A percentile compares a stretch with the other conserved stretches of the same genome.
These are phyloP conservation scores for Hedya salicella DNA, from an alignment of 2,888 invertebrate genomes.

Conservation along the genomic window DNA sequence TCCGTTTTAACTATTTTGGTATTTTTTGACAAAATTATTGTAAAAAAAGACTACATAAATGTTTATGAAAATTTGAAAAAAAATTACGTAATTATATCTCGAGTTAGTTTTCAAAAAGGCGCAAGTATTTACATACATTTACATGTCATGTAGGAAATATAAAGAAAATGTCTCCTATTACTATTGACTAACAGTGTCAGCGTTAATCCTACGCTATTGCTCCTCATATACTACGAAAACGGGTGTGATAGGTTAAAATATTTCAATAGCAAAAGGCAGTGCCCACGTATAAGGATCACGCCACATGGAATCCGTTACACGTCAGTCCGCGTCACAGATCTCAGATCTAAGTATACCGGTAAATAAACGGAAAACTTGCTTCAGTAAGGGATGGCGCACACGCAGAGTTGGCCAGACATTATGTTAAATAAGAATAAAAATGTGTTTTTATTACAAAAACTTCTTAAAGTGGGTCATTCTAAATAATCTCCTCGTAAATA, in stretches of 20 bases:
- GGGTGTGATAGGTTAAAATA: slow-evolving; percentile 34
- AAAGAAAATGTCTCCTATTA: not conserved
- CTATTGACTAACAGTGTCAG: not conserved
- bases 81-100: no score
- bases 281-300: slow-evolving; percentile 33
- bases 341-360: slow-evolving; percentile 22
- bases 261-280: slow-evolving; percentile 32
- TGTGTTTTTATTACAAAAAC: no score
- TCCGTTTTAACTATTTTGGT: no score
- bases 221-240: slow-evolving; percentile 18
- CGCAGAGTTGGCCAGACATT: not conserved
- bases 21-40: no score
- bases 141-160: not conserved
- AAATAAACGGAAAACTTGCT: no score
- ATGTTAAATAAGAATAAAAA: no score
- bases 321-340: slow-evolving; percentile 30
- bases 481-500: no score
- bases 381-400: slow-evolving; percentile 1
- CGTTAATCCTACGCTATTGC: not conserved
- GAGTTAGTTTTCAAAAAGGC: no score
- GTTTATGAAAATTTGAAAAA: no score
- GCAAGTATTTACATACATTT: no score
- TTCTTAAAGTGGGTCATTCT: no score
- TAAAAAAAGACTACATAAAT: no score
- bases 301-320: slow-evolving; percentile 30